Evolutionary conservation across 2,888 invertebrate genomes (phyloP).

Genomic region (Polydrusus pterygomalis): DNA sequence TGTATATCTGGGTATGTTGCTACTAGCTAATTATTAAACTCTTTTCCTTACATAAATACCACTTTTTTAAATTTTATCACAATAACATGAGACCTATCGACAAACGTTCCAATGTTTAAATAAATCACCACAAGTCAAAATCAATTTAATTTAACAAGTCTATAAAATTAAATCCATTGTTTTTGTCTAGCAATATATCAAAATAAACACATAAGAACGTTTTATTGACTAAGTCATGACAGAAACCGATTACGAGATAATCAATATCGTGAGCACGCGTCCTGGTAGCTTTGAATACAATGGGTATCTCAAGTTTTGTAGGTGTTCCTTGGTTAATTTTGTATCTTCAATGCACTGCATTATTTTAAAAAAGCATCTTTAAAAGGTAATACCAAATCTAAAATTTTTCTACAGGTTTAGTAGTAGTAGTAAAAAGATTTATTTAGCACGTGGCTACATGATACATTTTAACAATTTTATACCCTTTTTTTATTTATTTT

Average conservation of each 20-base stretch:
- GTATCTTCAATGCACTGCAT: not conserved
- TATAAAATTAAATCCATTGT: conserved; percentile 23
- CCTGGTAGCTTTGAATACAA: conserved; percentile 17
- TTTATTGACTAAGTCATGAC: conserved; percentile 23
- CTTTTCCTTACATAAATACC: no score
- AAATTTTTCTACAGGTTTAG: no score
- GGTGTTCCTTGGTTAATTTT: conserved; percentile 4
- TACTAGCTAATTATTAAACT: no score
- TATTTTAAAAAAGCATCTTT: no score
- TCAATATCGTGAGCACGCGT: conserved; percentile 14
- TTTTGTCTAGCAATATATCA: conserved; percentile 5
- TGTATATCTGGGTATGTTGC: no score
- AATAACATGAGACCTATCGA: no score
- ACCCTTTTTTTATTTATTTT: no score
- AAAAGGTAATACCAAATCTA: no score
- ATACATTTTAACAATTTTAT: no score
- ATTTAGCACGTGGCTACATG: no score
- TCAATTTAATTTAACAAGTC: not conserved
- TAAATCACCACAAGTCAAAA: not conserved
- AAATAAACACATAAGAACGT: conserved; percentile 9
- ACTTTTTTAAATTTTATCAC: no score
- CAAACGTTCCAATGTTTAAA: not conserved
- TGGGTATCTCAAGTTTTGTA: conserved; percentile 5
- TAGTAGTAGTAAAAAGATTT: no score
- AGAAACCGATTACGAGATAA: conserved; percentile 21